Evolutionary conservation across 2,113 vertebrate species (phyloP), one percentile per base, ranked within the genome.

Genomic region (Cyprinodon variegatus): DNA sequence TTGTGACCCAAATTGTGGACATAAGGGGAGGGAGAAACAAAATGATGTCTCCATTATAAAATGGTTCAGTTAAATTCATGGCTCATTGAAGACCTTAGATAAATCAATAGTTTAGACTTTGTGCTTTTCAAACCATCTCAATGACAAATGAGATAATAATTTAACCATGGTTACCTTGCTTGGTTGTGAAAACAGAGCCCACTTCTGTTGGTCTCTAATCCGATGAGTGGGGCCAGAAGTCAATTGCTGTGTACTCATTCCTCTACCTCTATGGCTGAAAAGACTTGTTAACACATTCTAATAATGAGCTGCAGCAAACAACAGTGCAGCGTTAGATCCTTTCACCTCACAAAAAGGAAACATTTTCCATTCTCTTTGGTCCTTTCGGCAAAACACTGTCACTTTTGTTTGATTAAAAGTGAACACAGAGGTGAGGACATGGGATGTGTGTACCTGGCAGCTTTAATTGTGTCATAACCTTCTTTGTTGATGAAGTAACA

Each of bases 211-310:
- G 74, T 77, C 68, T 78, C 77, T 89, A 84, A 87, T 81, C 76
- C 68, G 77, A 90, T 77, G 87, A 87, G 77, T 74, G 86, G 86
- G 91, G 88, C 75, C 89, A 91, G 78, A 80, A 93, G 91, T 93
- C 91, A 93, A 89, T 90, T 90, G 89, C 88, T 89, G 85, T 90
- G 85, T 92, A 82, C 89, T 88, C 89, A 82, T 84, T 86, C 29
- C 29, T 29, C 85, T 87, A 57, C 50, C 79, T 78, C 83, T 83
- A 76, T 83, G 84, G 77, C 81, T 83, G 82, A 86, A 88, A 78
- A 83, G 79, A 86, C 86, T 92, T 91, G 92, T 91, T 93, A 91
- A 89, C 80, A 77, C 81, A 72, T 85, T 65, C 87, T 87, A 91
- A 92, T 91, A 90, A 93, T 83, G 78, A 88, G 89, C 83, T 85